These are phyloP conservation scores for Sylvilagus bachmani DNA, from an alignment of 2,113 vertebrate species.

Conservation along the genomic window DNA sequence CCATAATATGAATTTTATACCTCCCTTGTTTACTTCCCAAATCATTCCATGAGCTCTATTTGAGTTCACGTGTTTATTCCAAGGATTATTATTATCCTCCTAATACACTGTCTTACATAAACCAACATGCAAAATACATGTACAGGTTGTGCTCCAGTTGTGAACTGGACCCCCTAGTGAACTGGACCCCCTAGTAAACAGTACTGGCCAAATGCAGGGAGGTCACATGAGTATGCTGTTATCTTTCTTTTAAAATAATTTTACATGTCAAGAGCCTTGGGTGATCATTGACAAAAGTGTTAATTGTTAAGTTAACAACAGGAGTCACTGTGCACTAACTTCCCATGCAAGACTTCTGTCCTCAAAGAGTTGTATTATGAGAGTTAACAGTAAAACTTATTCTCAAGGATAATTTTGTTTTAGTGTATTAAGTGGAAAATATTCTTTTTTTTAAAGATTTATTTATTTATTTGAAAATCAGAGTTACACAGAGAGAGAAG, in stretches of 20 bases:
- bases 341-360: no score
- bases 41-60: background rate
- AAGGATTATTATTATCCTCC: background rate
- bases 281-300: no score
- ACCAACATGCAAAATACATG: background rate
- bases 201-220: background rate
- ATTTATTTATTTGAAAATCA: no score
- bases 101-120: background rate
- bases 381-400: no score
- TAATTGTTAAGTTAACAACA: no score
- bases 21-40: background rate
- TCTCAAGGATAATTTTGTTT: background rate
- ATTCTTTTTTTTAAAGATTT: no score
- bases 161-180: background rate
- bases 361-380: no score
- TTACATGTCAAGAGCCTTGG: no score
- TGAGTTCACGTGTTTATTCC: slow-evolving; percentile 1
- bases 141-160: background rate
- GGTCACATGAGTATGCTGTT: background rate
- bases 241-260: background rate
- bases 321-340: no score
- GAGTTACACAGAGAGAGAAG: no score
- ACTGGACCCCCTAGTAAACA: background rate
- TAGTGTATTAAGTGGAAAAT: background rate
- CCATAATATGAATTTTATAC: background rate